These are phyloP conservation scores for Blastobasis lacticolella DNA, from an alignment of 2,888 invertebrate genomes.

Conservation along the genomic window DNA sequence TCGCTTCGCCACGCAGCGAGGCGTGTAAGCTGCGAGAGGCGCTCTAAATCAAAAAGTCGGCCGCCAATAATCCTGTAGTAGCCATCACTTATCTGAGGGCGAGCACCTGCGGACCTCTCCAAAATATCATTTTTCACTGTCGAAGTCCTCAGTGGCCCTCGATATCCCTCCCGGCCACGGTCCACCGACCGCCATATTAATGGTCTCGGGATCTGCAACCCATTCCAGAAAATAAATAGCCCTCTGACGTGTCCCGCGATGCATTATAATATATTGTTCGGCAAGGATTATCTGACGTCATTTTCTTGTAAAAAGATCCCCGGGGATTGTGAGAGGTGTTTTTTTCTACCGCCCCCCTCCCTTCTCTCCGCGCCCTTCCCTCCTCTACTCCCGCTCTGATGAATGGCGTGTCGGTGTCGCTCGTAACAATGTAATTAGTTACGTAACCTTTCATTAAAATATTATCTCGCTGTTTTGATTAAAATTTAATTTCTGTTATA, in stretches of 20 bases:
- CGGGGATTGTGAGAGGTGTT: slow-evolving; percentile 21
- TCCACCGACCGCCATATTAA: slow-evolving; percentile 63
- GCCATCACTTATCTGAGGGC: slow-evolving; percentile 18
- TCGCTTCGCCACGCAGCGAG: not conserved
- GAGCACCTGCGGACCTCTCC: slow-evolving; percentile 34
- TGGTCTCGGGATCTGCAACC: slow-evolving; percentile 44
- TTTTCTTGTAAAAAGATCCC: slow-evolving; percentile 30
- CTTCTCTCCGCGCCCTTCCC: no score
- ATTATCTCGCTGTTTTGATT: no score
- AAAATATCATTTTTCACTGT: slow-evolving; percentile 59
- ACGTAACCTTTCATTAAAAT: no score
- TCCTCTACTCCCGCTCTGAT: no score
- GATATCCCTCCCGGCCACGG: slow-evolving; percentile 46
- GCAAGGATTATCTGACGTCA: slow-evolving; percentile 42
- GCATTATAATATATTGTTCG: slow-evolving; percentile 64
- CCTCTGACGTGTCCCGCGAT: slow-evolving; percentile 54
- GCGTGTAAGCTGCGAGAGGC: not conserved
- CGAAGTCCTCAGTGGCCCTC: slow-evolving; percentile 43
- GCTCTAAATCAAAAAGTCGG: not conserved
- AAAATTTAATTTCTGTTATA: no score
- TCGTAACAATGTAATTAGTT: no score
- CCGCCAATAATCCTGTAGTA: slow-evolving; percentile 8
- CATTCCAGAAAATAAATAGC: slow-evolving; percentile 61
- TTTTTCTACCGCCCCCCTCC: not conserved
- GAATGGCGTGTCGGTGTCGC: no score